Base-by-base conservation (phyloP, 2,113 vertebrate genomes). In the Raja brachyura region DNA sequence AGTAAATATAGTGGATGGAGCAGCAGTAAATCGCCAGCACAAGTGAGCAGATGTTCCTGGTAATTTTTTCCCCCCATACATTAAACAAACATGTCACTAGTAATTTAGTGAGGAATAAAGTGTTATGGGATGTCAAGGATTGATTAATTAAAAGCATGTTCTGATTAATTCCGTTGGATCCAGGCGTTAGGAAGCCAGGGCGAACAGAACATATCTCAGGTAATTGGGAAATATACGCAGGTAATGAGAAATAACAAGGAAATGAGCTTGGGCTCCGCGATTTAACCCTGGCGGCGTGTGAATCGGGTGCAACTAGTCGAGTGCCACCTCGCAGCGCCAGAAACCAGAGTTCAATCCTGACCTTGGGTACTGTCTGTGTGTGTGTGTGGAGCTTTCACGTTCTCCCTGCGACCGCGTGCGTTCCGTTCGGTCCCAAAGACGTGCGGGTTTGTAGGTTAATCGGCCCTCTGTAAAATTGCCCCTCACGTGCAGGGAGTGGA, bases 61-160 rank as follows among this genome's bases (percentile, higher is more conserved):
- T 90, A 95, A 95, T 94, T 95, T 93, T 94, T 96, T 95, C 95
- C 93, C 39, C 94, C 94, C 95, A 94, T 94, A 93, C 93, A 95
- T 96, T 96, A 96, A 97, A 95, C n/a, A 95, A 96, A 96, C 95
- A 96, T 97, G 96, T 97, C 97, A 96, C 95, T 95, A 96, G 95
- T 95, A 95, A 96, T 97, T 97, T 97, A 95, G 94, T 94, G 93
- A 56, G 66, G 93, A 95, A 93, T 2, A 0, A 94, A 93, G 94
- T 94, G 94, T 95, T 96, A 96, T 90, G 96, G 94, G 95, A 96
- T 96, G 96, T 95, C 96, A 97, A 96, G 94, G 95, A 95, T 95
- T 97, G 96, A 97, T 97, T 97, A 97, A 97, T 97, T 97, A 96
- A 96, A 95, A 93, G 93, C n/a, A 94, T 96, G 96, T 96, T 97